A percentile compares a stretch with the other conserved stretches of the same genome.
phyloP scores from a whole-genome alignment of 1,140 invertebrate species.

The Globodera ellingtonae region DNA sequence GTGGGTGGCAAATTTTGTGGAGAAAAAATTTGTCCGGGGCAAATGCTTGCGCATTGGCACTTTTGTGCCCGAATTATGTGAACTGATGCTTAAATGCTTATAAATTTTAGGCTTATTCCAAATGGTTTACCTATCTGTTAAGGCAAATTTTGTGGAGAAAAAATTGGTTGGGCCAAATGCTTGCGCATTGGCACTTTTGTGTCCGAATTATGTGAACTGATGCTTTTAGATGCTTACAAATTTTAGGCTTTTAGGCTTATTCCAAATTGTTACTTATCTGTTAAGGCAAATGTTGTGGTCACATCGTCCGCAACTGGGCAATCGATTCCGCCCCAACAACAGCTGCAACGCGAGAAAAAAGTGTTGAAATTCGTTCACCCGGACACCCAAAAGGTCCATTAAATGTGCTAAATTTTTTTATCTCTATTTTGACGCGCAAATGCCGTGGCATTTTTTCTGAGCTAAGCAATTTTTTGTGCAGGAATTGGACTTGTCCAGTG shows the following conservation, averaged over 20 bases:
- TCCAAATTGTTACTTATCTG: too few relatives aligned
- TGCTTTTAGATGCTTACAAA: too few relatives aligned
- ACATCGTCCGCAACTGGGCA: background rate
- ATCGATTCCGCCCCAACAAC: background rate
- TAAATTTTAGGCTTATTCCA: too few relatives aligned
- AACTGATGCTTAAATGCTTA: too few relatives aligned
- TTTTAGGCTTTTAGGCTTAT: too few relatives aligned
- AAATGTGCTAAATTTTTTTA: background rate
- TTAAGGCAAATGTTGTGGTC: constrained; percentile 4
- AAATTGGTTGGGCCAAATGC: too few relatives aligned
- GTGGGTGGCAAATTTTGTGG: background rate
- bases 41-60: too few relatives aligned
- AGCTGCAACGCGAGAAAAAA: background rate
- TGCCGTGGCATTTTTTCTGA: background rate
- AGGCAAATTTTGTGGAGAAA: background rate
- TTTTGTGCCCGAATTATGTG: too few relatives aligned
- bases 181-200: too few relatives aligned
- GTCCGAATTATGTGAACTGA: too few relatives aligned
- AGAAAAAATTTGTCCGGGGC: too few relatives aligned
- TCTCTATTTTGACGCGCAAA: background rate
- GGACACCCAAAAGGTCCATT: background rate
- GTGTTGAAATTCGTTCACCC: background rate
- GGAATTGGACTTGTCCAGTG: background rate
- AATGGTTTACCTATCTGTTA: background rate
- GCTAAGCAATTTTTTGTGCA: background rate